Evolutionary conservation across 2,888 invertebrate species (phyloP), one percentile per base, ranked within the genome.

Genomic region (Lissonota sp.): DNA sequence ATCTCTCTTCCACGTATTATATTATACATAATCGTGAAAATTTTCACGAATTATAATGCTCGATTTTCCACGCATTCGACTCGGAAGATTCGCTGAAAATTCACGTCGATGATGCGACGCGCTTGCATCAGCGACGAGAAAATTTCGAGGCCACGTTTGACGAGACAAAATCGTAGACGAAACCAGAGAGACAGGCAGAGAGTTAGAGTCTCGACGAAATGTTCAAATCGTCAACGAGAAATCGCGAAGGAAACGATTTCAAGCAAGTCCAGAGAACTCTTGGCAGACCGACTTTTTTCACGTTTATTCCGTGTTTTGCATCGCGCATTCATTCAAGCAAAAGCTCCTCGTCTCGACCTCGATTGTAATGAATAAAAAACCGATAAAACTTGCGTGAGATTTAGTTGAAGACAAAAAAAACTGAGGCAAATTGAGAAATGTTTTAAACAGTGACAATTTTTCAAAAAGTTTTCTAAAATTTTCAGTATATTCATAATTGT

Each of bases 121-220:
- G 57, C 39, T 77, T 57, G 67, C 66, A 66, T 78, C 72, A 66
- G 58, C 58, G 72, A 71, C 66, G 78, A 26, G 26, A 78, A 78
- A 66, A 66, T 67, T 49, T 66, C 39, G 26, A 26, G 26, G 26
- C 26, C 26, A 39, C 10, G 51, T 37, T 46, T 44, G 51, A 39
- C 60, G 40, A 72, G 71, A 60, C 64, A 51, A 66, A 66, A 51
- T 55, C 37, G 37, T 8, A 55, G 72, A 63, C 60, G 49, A n/a
- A 53, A 42, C 16, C 12, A 49, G 51, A 66, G 39, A 14, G 49
- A 64, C 49, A 6, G 44, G 40, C 12, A 46, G 39, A 63, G 5
- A 10, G 46, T 12, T 42, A 37, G n/a, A n/a, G 37, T 51, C 53
- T 14, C 16, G 16, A 40, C 55, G 26, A 57, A 6, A 39, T 16